These are phyloP conservation scores for Sebastes hubbsi DNA, from an alignment of 2,797 vertebrate genomes.

Conservation along the genomic window DNA sequence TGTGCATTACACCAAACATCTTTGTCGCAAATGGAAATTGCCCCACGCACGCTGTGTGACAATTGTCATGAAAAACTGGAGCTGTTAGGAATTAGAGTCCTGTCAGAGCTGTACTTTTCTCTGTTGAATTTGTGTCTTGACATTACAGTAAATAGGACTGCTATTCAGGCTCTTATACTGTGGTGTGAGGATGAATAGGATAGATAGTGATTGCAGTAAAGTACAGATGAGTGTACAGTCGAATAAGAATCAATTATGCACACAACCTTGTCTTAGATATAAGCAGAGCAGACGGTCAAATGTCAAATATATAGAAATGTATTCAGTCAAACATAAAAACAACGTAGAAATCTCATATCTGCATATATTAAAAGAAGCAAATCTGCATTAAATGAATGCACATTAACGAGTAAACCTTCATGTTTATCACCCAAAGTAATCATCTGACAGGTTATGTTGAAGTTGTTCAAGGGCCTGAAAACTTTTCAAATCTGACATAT, in stretches of 20 bases:
- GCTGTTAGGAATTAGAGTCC: conserved; percentile 43
- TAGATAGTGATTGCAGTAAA: conserved; percentile 9
- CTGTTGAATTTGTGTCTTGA: conserved; percentile 52
- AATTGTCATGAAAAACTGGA: conserved; percentile 54
- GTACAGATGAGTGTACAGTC: neutral
- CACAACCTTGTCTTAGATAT: neutral
- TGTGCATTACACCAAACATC: conserved; percentile 68
- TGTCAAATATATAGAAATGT: neutral
- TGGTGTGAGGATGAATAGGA: conserved; percentile 7
- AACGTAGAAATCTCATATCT: neutral
- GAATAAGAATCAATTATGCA: neutral
- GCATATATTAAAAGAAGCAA: neutral
- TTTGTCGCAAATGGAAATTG: conserved; percentile 65
- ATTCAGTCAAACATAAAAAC: neutral
- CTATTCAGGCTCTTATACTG: conserved; percentile 28
- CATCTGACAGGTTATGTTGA: neutral
- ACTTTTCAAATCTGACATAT: neutral
- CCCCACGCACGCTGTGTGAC: conserved; percentile 33
- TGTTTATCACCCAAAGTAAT: neutral
- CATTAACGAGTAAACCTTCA: neutral
- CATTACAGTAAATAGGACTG: conserved; percentile 48
- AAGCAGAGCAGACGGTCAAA: neutral
- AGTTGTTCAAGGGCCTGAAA: neutral
- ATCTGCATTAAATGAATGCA: neutral
- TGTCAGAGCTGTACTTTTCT: conserved; percentile 39